Evolutionary conservation across 2,797 vertebrate genomes (phyloP), one percentile per base, ranked within the genome.

Genomic region (Coreius guichenoti): DNA sequence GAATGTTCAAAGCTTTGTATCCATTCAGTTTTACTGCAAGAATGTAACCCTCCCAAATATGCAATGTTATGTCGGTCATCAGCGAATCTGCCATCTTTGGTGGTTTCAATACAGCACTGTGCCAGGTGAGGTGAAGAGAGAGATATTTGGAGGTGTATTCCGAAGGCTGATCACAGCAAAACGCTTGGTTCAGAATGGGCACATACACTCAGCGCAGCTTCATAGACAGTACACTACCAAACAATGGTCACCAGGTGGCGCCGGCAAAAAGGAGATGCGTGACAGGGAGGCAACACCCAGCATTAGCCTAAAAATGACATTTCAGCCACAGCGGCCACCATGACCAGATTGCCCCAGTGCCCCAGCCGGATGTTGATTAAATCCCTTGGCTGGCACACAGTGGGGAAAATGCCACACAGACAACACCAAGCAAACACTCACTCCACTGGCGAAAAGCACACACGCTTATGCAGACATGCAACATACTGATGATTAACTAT

Each of bases 221-320:
- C 23, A 5, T 3, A 12, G 19, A 74, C 31, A 39, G 8, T 82
- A 54, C 78, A 84, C 12, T 89, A 77, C 73, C 76, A 45, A 85
- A 9, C 5, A 21, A 36, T 51, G 58, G 49, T 92, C 95, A 94
- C 93, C 93, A 95, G 95, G 92, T 94, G 95, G 93, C 84, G 88
- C 6, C 86, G 91, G 77, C 80, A 75, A 87, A 67, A 70, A 76
- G 90, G 80, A 85, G 67, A 81, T 91, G 84, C 31, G 80, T 75
- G 82, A 83, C 73, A 76, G 81, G 49, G 75, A 93, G 94, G 88
- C 92, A 94, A 95, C 95, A 95, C 94, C 93, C 93, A 90, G 86
- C 31, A 76, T 51, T 74, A 74, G 90, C 85, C 90, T 83, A 90
- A 89, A 92, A 91, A 93, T 91, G 87, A 89, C 80, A 91, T 90